Evolutionary conservation across 1,140 invertebrate genomes (phyloP).

Genomic region (Drosophila sucinea): DNA sequence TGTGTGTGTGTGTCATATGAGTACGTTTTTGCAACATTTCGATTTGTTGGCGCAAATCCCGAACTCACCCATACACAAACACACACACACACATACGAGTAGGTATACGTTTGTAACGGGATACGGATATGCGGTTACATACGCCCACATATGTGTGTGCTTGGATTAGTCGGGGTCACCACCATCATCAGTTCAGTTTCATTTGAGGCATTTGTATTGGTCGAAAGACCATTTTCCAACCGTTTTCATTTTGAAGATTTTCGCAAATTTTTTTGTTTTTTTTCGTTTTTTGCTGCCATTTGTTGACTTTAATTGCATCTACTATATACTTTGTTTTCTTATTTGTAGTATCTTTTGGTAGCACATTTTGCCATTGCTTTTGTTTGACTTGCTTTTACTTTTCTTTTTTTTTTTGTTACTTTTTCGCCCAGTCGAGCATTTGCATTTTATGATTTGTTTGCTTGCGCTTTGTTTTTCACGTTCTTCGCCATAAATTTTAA

Average conservation of each 20-base stretch:
- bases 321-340: slow-evolving; percentile 3
- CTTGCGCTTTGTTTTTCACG: slow-evolving; percentile 45
- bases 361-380: slow-evolving; percentile 28
- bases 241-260: slow-evolving; percentile 4
- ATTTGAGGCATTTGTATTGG: slow-evolving; percentile 63
- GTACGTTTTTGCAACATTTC: slow-evolving; percentile 79
- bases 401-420: neutral
- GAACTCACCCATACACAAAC: slow-evolving; percentile 41
- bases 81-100: slow-evolving; percentile 35
- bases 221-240: slow-evolving; percentile 14
- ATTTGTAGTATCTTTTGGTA: slow-evolving; percentile 44
- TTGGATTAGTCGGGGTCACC: slow-evolving; percentile 63
- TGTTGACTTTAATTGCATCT: slow-evolving; percentile 9
- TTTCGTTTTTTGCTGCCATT: neutral
- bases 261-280: neutral
- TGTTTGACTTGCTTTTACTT: slow-evolving; percentile 45
- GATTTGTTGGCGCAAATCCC: slow-evolving; percentile 70
- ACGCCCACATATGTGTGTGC: slow-evolving; percentile 72
- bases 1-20: slow-evolving; percentile 61
- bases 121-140: slow-evolving; percentile 41
- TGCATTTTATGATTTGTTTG: slow-evolving; percentile 55
- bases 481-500: slow-evolving; percentile 72
- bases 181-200: slow-evolving; percentile 6
- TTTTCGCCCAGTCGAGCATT: slow-evolving; percentile 21
- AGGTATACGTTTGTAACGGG: slow-evolving; percentile 6